A percentile compares a stretch with the other conserved stretches of the same genome.
Conservation (phyloP, 92 coral and sea anemone species). For the Epizoanthus scotinus region DNA sequence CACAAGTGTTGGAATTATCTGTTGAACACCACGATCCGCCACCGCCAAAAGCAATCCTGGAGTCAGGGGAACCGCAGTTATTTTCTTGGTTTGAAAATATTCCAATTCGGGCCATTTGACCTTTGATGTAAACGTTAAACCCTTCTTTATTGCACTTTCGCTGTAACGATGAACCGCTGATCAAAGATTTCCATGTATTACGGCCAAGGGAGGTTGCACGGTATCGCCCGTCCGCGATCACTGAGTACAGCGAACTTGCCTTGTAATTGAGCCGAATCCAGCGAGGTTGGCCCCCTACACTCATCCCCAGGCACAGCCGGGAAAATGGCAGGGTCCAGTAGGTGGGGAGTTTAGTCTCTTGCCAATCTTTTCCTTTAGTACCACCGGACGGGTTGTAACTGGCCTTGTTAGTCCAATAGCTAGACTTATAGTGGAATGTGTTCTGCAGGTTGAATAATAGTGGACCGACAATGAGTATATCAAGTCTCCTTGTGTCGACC, state of each 20-base stretch:
- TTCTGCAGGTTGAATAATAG: conserved; percentile 16
- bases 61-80: conserved; percentile 48
- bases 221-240: conserved; percentile 54
- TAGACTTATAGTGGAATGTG: conserved; percentile 46
- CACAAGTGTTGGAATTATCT: conserved; percentile 11
- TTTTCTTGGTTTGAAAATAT: conserved; percentile 50
- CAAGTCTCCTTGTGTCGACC: no score
- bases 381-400: conserved; percentile 52
- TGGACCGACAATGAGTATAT: no score
- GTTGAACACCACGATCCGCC: not conserved
- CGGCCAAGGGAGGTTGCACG: conserved; percentile 46
- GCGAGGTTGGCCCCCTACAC: conserved; percentile 30
- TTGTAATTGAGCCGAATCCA: conserved; percentile 45
- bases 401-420: conserved; percentile 59
- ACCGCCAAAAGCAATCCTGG: conserved; percentile 57
- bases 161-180: conserved; percentile 68
- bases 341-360: conserved; percentile 71
- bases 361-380: conserved; percentile 47
- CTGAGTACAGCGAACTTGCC: conserved; percentile 66
- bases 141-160: conserved; percentile 59
- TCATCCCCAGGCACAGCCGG: conserved; percentile 70
- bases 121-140: conserved; percentile 16
- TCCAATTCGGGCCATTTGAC: conserved; percentile 31
- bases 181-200: conserved; percentile 56
- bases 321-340: conserved; percentile 67